A percentile compares a stretch with the other conserved stretches of the same genome.
phyloP scores from a whole-genome alignment of 2,888 invertebrate genomes.

The Schrankia costaestrigalis region DNA sequence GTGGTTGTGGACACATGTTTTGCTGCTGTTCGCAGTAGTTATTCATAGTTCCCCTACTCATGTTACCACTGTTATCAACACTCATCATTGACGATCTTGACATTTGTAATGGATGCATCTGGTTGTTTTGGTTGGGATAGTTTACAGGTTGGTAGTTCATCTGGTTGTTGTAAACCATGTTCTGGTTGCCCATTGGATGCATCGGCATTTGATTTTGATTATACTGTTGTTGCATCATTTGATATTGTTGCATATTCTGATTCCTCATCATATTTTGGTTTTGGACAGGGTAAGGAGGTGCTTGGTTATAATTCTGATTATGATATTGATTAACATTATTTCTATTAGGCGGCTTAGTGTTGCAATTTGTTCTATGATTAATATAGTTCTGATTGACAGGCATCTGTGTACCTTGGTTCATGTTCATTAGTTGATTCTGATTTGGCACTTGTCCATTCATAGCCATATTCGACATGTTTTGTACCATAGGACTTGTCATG shows the following conservation, averaged over 20 bases:
- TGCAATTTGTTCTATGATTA: conserved; percentile 50
- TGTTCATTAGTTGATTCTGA: conserved; percentile 56
- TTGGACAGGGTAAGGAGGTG: conserved; percentile 56
- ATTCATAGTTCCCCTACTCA: conserved; percentile 63
- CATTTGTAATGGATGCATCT: conserved; percentile 67
- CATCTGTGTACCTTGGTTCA: conserved; percentile 47
- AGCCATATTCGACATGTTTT: conserved; percentile 65
- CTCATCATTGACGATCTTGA: conserved; percentile 74
- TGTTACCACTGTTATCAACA: conserved; percentile 69
- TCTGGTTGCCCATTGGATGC: conserved; percentile 55
- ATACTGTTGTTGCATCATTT: conserved; percentile 64
- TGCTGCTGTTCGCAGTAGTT: conserved; percentile 63
- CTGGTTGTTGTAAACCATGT: conserved; percentile 57
- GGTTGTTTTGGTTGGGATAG: conserved; percentile 57
- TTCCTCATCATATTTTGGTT: conserved; percentile 57
- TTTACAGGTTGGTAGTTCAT: conserved; percentile 59
- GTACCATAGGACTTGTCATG: conserved; percentile 66
- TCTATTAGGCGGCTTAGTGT: conserved; percentile 56
- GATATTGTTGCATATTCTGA: conserved; percentile 66
- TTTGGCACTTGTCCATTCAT: conserved; percentile 57
- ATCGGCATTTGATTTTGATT: conserved; percentile 58
- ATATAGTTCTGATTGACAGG: conserved; percentile 46
- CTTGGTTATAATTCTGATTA: conserved; percentile 60
- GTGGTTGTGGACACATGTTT: conserved; percentile 48
- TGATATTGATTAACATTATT: conserved; percentile 64